Conservation (phyloP, 37 sponge, comb jelly and placozoan genomes). For the Aplysina aerophoba region DNA sequence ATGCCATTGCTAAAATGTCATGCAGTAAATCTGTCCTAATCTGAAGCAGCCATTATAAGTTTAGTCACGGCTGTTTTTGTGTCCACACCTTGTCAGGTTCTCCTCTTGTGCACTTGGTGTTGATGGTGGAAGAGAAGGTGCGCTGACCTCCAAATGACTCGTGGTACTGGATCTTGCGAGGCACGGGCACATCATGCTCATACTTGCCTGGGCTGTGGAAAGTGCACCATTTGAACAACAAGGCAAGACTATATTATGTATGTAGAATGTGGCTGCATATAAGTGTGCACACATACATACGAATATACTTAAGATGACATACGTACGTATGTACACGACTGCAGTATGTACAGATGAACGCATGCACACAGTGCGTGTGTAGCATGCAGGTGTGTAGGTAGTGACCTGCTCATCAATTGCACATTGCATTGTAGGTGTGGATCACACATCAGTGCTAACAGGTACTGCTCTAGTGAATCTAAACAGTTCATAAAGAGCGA, state of each 20-base stretch:
- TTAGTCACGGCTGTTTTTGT: no score
- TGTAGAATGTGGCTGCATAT: background rate
- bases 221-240: background rate
- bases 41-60: no score
- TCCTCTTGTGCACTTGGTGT: slow-evolving; percentile 71
- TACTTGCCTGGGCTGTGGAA: slow-evolving; percentile 54
- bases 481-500: no score
- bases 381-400: background rate
- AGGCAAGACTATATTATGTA: background rate
- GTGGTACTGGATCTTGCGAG: slow-evolving; percentile 34
- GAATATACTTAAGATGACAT: background rate
- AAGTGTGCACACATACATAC: background rate
- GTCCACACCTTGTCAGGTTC: slow-evolving; percentile 59
- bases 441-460: no score
- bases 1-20: no score
- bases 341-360: no score
- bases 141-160: slow-evolving; percentile 63
- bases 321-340: no score
- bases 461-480: no score
- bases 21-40: no score
- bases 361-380: no score
- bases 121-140: slow-evolving; percentile 32
- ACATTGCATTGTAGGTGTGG: no score
- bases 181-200: slow-evolving; percentile 39
- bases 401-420: no score